phyloP scores from a whole-genome alignment of 2,888 invertebrate species.

The Leptarthrus brevirostris region DNA sequence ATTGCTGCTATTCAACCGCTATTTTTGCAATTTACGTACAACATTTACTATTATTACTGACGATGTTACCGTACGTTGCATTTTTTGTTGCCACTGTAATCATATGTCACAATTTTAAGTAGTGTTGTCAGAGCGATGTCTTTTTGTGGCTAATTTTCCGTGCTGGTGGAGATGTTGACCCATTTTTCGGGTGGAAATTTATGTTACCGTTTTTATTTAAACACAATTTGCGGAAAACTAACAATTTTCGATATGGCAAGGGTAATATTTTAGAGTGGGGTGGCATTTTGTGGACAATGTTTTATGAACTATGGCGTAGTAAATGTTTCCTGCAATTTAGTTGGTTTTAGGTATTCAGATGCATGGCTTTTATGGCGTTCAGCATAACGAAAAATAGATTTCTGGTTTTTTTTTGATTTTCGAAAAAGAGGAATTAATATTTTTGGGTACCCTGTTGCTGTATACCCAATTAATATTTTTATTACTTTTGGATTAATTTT shows the following conservation, averaged over 20 bases:
- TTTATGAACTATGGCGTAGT: background rate
- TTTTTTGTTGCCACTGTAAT: slow-evolving; percentile 36
- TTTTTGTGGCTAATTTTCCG: slow-evolving; percentile 20
- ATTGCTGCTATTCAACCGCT: slow-evolving; percentile 8
- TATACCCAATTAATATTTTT: too few species aligned
- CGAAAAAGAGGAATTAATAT: too few species aligned
- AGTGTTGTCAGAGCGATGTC: slow-evolving; percentile 19
- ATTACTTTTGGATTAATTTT: too few species aligned
- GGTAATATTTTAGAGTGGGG: background rate
- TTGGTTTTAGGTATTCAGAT: too few species aligned
- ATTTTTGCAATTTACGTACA: slow-evolving; percentile 18
- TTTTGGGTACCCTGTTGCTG: too few species aligned
- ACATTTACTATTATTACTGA: slow-evolving; percentile 25
- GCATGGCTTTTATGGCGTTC: too few species aligned
- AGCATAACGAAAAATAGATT: too few species aligned
- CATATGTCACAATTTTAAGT: slow-evolving; percentile 30
- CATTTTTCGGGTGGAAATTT: background rate
- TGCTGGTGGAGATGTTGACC: background rate
- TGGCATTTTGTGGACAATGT: background rate
- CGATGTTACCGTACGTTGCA: slow-evolving; percentile 8
- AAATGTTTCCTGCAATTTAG: slow-evolving; percentile 20
- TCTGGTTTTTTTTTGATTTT: too few species aligned
- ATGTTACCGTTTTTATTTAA: background rate
- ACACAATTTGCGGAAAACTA: background rate
- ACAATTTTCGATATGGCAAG: background rate